Conservation (phyloP, 2,113 vertebrate genomes). For the Notothenia rossii region DNA sequence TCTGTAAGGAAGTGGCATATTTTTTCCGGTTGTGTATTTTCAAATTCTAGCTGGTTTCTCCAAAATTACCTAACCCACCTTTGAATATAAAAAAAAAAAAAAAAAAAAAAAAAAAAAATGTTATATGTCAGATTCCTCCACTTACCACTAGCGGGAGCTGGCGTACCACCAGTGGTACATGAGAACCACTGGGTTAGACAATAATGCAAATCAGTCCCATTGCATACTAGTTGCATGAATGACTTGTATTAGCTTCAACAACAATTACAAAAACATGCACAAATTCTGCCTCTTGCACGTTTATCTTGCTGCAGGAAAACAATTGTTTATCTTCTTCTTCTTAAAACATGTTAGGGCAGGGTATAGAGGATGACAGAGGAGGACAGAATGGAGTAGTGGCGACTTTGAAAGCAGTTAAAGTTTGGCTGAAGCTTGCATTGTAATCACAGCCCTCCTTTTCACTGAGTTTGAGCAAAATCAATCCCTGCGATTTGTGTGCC, state of each 20-base stretch:
- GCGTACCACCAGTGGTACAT: no score
- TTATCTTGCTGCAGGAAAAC: slow-evolving; percentile 16
- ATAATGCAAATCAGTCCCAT: not conserved
- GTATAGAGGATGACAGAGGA: not conserved
- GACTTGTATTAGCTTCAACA: not conserved
- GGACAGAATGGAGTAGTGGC: slow-evolving; percentile 15
- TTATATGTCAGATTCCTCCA: no score
- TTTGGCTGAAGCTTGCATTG: slow-evolving; percentile 64
- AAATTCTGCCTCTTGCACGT: slow-evolving; percentile 11
- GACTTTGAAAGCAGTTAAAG: slow-evolving; percentile 69
- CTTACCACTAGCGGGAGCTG: no score
- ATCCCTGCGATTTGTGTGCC: slow-evolving; percentile 87
- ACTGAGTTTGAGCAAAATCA: slow-evolving; percentile 83
- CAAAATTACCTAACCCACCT: no score
- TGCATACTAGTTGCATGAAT: not conserved
- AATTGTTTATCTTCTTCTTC: slow-evolving; percentile 37
- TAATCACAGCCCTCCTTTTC: slow-evolving; percentile 68
- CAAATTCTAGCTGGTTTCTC: no score
- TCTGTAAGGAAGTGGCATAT: no score
- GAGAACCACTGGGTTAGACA: no score
- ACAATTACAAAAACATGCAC: not conserved
- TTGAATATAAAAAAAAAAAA: no score
- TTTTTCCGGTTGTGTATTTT: no score
- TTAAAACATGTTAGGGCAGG: slow-evolving; percentile 24
- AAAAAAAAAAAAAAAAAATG: no score